phyloP scores from a whole-genome alignment of 2,888 invertebrate species.

The Unio pictorum region DNA sequence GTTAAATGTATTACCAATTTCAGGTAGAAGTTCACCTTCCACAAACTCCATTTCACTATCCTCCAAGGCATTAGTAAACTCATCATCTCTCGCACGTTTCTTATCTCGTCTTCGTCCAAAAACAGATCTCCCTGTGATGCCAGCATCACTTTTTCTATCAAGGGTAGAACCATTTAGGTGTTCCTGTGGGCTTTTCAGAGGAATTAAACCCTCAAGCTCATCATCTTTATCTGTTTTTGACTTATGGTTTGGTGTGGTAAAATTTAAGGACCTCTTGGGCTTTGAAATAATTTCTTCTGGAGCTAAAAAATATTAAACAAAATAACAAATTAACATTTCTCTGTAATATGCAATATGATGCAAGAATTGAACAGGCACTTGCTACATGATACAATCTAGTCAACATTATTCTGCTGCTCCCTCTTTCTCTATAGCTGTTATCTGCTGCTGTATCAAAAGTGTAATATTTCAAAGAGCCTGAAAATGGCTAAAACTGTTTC shows the following conservation, averaged over 20 bases:
- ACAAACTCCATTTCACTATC: slow-evolving; percentile 10
- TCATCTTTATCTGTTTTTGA: neutral
- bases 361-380: no score
- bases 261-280: slow-evolving; percentile 47
- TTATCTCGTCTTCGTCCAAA: slow-evolving; percentile 27
- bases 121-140: slow-evolving; percentile 3
- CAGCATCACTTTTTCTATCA: slow-evolving; percentile 5
- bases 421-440: no score
- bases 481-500: no score
- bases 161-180: slow-evolving; percentile 16
- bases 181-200: slow-evolving; percentile 26
- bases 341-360: no score
- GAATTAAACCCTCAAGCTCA: slow-evolving; percentile 8
- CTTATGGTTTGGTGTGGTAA: slow-evolving; percentile 47
- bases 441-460: no score
- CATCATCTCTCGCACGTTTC: slow-evolving; percentile 12
- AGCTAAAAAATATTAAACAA: slow-evolving; percentile 9
- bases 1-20: no score
- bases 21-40: no score
- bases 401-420: no score
- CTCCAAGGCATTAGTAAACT: slow-evolving; percentile 31
- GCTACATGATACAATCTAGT: no score
- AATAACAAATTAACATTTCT: no score
- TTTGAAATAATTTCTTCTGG: slow-evolving; percentile 36
- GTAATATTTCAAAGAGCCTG: no score